Evolutionary conservation across 2,888 invertebrate species (phyloP).

Genomic region (Caenorhabditis sp.): DNA sequence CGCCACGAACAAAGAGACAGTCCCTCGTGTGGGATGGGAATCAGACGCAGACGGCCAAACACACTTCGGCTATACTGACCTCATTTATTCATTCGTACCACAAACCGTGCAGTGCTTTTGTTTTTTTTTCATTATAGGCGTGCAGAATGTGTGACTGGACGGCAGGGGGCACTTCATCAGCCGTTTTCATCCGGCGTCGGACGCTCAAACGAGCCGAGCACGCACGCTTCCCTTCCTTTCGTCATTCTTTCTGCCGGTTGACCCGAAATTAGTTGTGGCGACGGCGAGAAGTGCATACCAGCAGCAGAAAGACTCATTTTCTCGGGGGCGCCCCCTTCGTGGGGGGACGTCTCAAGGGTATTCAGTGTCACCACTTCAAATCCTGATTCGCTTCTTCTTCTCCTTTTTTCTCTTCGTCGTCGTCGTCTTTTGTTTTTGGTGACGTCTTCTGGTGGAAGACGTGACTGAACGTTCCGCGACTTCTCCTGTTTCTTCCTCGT

Average conservation of each 20-base stretch:
- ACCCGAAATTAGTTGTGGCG: constrained; percentile 50
- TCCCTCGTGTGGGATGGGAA: neutral
- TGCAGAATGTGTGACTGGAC: neutral
- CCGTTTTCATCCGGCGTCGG: no score
- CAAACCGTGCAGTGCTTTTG: constrained; percentile 47
- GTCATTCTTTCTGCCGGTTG: no score
- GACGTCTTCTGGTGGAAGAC: constrained; percentile 22
- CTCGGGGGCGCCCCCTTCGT: constrained; percentile 27
- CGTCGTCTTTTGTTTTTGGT: constrained; percentile 36
- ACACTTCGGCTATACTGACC: constrained; percentile 44
- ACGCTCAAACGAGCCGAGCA: no score
- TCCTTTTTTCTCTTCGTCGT: constrained; percentile 8
- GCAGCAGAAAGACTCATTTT: constrained; percentile 44
- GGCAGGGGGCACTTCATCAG: no score
- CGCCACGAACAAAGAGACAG: constrained; percentile 35
- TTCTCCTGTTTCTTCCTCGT: constrained; percentile 3
- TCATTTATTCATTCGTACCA: constrained; percentile 49
- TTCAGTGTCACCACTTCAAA: constrained; percentile 57
- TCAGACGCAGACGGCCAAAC: constrained; percentile 39
- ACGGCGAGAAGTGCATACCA: constrained; percentile 31
- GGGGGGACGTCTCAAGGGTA: constrained; percentile 49
- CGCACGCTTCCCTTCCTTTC: no score
- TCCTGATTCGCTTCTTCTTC: constrained; percentile 41
- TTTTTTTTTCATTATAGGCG: constrained; percentile 1
- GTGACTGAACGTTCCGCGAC: constrained; percentile 45